Evolutionary conservation across 1,140 invertebrate genomes (phyloP).

Genomic region (Drosophila trapezifrons): DNA sequence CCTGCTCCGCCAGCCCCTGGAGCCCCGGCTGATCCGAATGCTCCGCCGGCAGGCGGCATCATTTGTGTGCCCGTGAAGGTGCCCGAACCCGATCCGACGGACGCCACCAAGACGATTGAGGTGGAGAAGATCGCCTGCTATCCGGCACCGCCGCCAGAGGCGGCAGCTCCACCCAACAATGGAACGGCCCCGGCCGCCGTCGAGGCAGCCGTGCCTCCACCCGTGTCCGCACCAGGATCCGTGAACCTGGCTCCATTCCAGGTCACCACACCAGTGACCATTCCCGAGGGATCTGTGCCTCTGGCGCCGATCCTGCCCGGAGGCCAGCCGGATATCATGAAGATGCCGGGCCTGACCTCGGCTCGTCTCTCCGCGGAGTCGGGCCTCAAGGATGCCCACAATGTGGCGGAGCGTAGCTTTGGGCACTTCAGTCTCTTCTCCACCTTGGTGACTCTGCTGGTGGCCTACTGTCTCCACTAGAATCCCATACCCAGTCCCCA

Average conservation of each 20-base stretch:
- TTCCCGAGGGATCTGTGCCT: slow-evolving; percentile 84
- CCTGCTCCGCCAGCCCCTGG: slow-evolving; percentile 61
- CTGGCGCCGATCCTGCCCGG: slow-evolving; percentile 83
- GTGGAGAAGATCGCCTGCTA: slow-evolving; percentile 81
- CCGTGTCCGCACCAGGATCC: slow-evolving; percentile 15
- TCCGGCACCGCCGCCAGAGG: slow-evolving; percentile 72
- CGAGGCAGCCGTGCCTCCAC: slow-evolving; percentile 1
- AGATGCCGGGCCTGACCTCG: slow-evolving; percentile 69
- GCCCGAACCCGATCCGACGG: slow-evolving; percentile 74
- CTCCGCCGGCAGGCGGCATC: slow-evolving; percentile 61
- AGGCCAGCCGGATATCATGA: slow-evolving; percentile 80
- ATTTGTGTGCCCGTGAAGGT: slow-evolving; percentile 75
- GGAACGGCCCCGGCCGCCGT: slow-evolving; percentile 30
- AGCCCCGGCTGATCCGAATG: slow-evolving; percentile 51
- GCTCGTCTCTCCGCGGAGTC: slow-evolving; percentile 66
- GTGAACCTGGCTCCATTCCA: slow-evolving; percentile 73
- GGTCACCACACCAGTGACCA: slow-evolving; percentile 50
- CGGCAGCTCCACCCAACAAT: slow-evolving; percentile 37
- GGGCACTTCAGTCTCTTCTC: slow-evolving; percentile 48
- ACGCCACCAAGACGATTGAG: slow-evolving; percentile 76
- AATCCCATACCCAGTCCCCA: background rate
- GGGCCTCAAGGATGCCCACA: slow-evolving; percentile 60
- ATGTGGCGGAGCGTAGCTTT: slow-evolving; percentile 9
- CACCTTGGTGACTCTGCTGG: slow-evolving; percentile 53
- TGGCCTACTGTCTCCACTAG: slow-evolving; percentile 65